Evolutionary conservation across 2,113 vertebrate genomes (phyloP), one percentile per base, ranked within the genome.

Genomic region (Megaceryle torquata): DNA sequence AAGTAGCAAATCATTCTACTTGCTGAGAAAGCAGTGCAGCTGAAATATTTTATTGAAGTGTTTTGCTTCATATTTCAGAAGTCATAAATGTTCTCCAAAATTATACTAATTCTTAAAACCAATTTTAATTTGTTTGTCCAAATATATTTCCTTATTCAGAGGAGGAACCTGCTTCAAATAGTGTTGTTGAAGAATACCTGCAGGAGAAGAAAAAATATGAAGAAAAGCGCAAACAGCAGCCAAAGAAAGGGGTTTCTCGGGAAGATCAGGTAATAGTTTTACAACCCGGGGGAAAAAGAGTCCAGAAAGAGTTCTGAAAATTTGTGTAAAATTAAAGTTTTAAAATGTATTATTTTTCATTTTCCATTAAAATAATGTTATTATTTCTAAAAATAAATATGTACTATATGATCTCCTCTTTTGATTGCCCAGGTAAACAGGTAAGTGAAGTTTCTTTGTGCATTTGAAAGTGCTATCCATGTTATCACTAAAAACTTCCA

Each of bases 151-250:
- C 67, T 91, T 96, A 82, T 95, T 60, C 92, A 98, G 98, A 77
- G 75, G 98, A 98, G 28, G 97, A 97, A 69, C 92, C 96, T 84
- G 95, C 98, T 33, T 72, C 97, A 61, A 99, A 95, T 41, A 98
- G 98, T 84, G 98, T 99, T 54, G 95, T 99, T 94, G 98, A 98
- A 25, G 99, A 99, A 95, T 99, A 99, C 75, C 97, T 99, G 89
- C 98, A 99, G 95, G 98, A 98, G 92, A 98, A 98, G 57, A 99
- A 98, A 96, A 99, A 99, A 93, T 99, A 99, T 33, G 99, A 99
- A 89, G 98, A 98, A 22, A 93, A 98, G 86, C 95, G 97, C 86
- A 99, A 98, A 53, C 98, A 98, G 68, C 98, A 99, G 88, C 85
- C 98, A 50, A 98, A 98, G 86, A 99, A 98, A 54, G 98, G 98